phyloP scores from a whole-genome alignment of 2,113 vertebrate genomes.

The Istiophorus platypterus region DNA sequence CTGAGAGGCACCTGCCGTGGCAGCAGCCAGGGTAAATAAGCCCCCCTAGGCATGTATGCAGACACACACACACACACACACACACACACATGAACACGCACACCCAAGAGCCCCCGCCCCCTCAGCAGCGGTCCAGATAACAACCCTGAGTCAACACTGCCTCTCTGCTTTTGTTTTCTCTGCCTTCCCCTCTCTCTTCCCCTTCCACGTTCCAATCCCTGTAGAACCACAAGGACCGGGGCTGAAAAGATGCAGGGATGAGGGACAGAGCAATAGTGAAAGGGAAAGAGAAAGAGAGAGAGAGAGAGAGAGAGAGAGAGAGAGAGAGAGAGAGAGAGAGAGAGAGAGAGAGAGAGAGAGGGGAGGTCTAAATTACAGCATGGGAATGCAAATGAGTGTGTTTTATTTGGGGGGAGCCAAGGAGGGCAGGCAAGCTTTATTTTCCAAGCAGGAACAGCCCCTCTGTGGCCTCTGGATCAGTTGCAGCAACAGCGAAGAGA shows the following conservation, averaged over 20 bases:
- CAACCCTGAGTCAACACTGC: constrained; percentile 76
- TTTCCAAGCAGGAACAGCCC: constrained; percentile 69
- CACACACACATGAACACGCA: constrained; percentile 20
- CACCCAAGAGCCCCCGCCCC: constrained; percentile 25
- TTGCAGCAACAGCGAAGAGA: constrained; percentile 58
- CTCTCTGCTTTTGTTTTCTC: constrained; percentile 76
- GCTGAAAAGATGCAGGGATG: constrained; percentile 67
- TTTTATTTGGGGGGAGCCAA: constrained; percentile 72
- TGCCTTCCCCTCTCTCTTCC: constrained; percentile 55
- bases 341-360: constrained; percentile 16
- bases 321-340: constrained; percentile 55
- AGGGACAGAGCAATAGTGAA: constrained; percentile 61
- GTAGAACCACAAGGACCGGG: constrained; percentile 53
- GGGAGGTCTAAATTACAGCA: constrained; percentile 65
- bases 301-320: too few species aligned
- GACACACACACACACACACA: constrained; percentile 55
- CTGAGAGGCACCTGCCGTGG: constrained; percentile 71
- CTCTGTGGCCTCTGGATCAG: constrained; percentile 71
- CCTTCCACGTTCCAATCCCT: constrained; percentile 66
- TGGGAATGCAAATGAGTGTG: constrained; percentile 74
- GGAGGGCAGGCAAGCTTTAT: constrained; percentile 65
- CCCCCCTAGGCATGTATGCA: constrained; percentile 52
- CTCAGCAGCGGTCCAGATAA: constrained; percentile 71
- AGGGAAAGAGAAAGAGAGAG: constrained; percentile 26
- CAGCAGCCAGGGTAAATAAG: constrained; percentile 71